Base-by-base conservation (phyloP, 2,113 vertebrate species). In the Stigmatopora argus region DNA sequence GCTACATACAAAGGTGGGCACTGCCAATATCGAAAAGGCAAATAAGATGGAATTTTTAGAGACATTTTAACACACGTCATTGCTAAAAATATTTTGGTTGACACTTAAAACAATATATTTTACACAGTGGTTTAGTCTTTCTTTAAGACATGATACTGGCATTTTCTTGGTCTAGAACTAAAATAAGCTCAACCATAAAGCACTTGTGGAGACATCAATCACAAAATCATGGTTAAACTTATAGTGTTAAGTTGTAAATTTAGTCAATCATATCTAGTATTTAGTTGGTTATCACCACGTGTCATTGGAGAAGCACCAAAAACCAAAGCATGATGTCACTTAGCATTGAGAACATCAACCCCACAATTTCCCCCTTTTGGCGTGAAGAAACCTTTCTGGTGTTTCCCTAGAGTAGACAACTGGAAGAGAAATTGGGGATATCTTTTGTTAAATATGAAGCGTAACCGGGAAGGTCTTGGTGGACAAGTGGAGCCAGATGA, bases 401-500 rank as follows among this genome's bases (percentile, higher is more conserved):
- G 21, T 56, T 56, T 56, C 53, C 26, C 23, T 4, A 10, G 53
- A 56, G 21, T 14, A 48, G 46, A 48, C 38, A 15, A 17, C 13
- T 15, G 1, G 15, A 17, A 4, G 15, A 48, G 46, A 48, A 55
- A 21, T 23, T 10, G 11, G 23, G 52, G 52, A 5, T 19, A 0
- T 59, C 41, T 59, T 57, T 23, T 48, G 35, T 44, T 57, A 62
- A 70, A 62, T n/a, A 34, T 12, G 49, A 63, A 70, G 52, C 48
- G 8, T 70, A 67, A 70, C 68, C n/a, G 44, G 9, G 60, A 46
- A 46, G 57, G 55, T 67, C 61, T 19, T 38, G 14, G 38, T 55
- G 65, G 69, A 58, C 70, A 21, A 21, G 69, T 64, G 26, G 51
- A 71, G 55, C 57, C 62, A 60, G 59, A 70, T 62, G 65, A 68